phyloP scores from a whole-genome alignment of 1,140 invertebrate species.

The Hydropsyche tenuis region DNA sequence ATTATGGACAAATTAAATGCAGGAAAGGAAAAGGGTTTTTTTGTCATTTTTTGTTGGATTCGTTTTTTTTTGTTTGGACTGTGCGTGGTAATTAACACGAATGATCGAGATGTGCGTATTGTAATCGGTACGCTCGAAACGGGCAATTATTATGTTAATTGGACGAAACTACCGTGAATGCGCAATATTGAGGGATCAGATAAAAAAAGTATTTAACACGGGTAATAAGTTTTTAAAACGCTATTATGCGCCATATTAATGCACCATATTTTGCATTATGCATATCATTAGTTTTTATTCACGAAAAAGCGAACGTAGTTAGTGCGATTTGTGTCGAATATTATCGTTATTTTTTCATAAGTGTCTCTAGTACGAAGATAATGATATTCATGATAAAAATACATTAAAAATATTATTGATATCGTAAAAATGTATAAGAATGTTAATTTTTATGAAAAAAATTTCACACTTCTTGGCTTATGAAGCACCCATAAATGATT shows the following conservation, averaged over 20 bases:
- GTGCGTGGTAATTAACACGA: background rate
- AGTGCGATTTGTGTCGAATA: too few species aligned
- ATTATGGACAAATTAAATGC: constrained; percentile 7
- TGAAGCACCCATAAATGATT: too few species aligned
- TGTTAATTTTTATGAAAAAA: too few species aligned
- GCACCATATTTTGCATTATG: background rate
- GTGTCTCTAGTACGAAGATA: too few species aligned
- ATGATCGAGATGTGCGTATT: background rate
- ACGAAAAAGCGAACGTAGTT: background rate
- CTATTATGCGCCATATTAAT: too few species aligned
- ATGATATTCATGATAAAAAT: too few species aligned
- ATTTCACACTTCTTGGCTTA: too few species aligned
- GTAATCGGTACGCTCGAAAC: background rate
- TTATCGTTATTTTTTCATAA: too few species aligned
- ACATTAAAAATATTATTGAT: too few species aligned
- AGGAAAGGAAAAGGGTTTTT: background rate
- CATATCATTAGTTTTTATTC: background rate
- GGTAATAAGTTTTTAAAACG: constrained; percentile 5
- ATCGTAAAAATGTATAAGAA: too few species aligned
- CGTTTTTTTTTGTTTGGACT: background rate
- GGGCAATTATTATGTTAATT: constrained; percentile 13
- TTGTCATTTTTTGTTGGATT: background rate
- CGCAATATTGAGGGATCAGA: constrained; percentile 12
- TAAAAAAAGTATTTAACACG: constrained; percentile 13
- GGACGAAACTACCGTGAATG: constrained; percentile 7